These are phyloP conservation scores for Sinosuthora webbiana DNA, from an alignment of 2,113 vertebrate species.

Conservation along the genomic window DNA sequence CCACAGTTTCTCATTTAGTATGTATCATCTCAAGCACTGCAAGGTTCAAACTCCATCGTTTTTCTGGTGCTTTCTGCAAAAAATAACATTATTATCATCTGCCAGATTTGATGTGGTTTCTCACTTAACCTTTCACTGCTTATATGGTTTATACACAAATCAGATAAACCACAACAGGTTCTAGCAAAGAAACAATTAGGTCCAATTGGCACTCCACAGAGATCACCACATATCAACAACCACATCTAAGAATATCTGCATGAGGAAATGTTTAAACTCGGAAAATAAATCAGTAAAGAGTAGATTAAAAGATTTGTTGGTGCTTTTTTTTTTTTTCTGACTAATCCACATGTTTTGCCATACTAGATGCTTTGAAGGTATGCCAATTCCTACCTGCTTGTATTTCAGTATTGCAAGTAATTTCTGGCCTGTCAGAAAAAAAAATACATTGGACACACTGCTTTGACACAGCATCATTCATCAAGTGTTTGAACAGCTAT, in stretches of 20 bases:
- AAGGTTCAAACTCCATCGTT: neutral
- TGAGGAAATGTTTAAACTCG: neutral
- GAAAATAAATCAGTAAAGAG: neutral
- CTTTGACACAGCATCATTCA: neutral
- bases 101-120: neutral
- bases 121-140: neutral
- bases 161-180: neutral
- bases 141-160: neutral
- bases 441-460: neutral
- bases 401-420: neutral
- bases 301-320: neutral
- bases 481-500: neutral
- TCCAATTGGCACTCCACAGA: neutral
- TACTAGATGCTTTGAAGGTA: neutral
- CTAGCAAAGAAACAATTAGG: neutral
- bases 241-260: neutral
- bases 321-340: neutral
- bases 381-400: neutral
- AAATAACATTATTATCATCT: neutral
- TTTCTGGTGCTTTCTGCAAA: neutral
- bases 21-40: neutral
- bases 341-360: neutral
- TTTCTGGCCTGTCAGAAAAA: neutral
- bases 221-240: neutral
- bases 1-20: neutral